Base-by-base conservation (phyloP, 2,888 invertebrate genomes). In the Clusia tigrina region DNA sequence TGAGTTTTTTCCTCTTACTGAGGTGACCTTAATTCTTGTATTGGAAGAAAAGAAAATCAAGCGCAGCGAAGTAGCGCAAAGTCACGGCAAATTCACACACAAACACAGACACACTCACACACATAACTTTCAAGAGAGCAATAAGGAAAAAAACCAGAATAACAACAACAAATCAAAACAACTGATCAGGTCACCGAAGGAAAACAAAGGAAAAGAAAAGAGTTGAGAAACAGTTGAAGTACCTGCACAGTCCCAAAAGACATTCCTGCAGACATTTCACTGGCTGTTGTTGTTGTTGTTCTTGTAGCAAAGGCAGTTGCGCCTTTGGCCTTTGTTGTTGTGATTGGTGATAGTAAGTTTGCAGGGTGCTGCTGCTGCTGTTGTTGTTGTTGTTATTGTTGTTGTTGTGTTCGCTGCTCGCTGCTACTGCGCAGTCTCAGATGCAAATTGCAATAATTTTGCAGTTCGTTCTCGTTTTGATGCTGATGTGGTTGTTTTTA, bases 51-150 rank as follows among this genome's bases (percentile, higher is more conserved):
- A 20, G 20, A 48, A 48, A 48, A 48, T 18, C 20, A 18, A 48
- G 6, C 48, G 15, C n/a, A n/a, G n/a, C n/a, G n/a, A 42, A 42
- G 42, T 42, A 42, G 42, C 42, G 42, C 42, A 42, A 42, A 42
- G 42, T 42, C 42, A 42, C n/a, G 42, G 15, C 9, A 42, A 42
- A 42, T n/a, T 42, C n/a, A 42, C 42, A 42, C 9, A n/a, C 6
- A 42, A 42, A 10, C 9, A 42, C 6, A 42, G n/a, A 42, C 5
- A n/a, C n/a, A n/a, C n/a, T n/a, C n/a, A n/a, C n/a, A n/a, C n/a
- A n/a, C n/a, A n/a, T n/a, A n/a, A n/a, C n/a, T n/a, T n/a, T n/a
- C n/a, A n/a, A n/a, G n/a, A n/a, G n/a, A n/a, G n/a, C n/a, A n/a
- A n/a, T n/a, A n/a, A n/a, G n/a, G n/a, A n/a, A n/a, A 5, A 32